Conservation (phyloP, 2,888 invertebrate genomes). For the Ophraella communa region DNA sequence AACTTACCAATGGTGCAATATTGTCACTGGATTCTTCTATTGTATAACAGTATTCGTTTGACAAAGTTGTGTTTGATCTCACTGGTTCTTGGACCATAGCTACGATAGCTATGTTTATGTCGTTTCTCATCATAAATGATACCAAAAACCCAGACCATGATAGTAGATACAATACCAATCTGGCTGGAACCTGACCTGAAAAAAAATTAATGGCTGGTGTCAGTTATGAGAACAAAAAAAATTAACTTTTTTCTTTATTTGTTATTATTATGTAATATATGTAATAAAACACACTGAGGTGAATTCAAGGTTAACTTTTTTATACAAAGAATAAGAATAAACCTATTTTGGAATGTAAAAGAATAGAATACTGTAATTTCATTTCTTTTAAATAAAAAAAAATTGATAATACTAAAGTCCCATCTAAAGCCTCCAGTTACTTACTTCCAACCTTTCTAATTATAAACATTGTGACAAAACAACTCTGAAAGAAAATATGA, state of each 20-base stretch:
- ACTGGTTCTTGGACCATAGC: constrained; percentile 66
- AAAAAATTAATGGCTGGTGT: constrained; percentile 23
- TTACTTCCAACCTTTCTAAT: no score
- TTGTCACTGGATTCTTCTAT: constrained; percentile 43
- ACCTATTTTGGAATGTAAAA: no score
- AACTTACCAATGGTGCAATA: constrained; percentile 46
- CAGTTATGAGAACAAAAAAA: background rate
- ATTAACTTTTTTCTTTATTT: background rate
- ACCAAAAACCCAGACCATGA: constrained; percentile 77
- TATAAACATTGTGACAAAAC: no score
- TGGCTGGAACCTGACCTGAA: constrained; percentile 67
- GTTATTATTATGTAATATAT: background rate
- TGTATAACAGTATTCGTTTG: constrained; percentile 54
- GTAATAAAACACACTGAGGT: no score
- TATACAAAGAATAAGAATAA: no score
- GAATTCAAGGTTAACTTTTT: background rate
- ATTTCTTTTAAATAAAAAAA: no score
- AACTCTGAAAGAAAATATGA: no score
- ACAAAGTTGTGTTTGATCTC: constrained; percentile 42
- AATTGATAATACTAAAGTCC: no score
- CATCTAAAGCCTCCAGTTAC: no score
- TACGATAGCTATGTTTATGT: constrained; percentile 74
- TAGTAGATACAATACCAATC: constrained; percentile 72
- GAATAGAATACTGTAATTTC: no score
- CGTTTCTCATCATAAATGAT: constrained; percentile 79